Evolutionary conservation across 2,113 vertebrate species (phyloP), one percentile per base, ranked within the genome.

Genomic region (Sceloporus undulatus): DNA sequence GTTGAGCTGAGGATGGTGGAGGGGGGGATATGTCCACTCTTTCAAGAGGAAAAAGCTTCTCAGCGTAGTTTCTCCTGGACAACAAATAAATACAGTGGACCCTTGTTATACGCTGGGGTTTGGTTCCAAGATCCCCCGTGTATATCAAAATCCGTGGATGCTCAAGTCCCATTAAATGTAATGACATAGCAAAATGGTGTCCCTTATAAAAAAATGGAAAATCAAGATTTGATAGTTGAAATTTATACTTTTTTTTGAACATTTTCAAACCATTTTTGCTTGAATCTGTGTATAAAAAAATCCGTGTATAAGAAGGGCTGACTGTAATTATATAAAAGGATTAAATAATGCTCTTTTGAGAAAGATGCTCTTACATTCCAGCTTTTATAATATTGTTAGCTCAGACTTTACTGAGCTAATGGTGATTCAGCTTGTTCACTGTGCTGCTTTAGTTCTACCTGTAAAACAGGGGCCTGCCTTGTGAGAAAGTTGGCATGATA

Each of bases 291-390:
- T 34, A 1, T 34, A 34, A 34, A 34, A 34, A 34, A 34, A 34
- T 34, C 34, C 34, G 34, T 34, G 34, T 34, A 34, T 34, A 34
- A 1, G 34, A 34, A 34, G 34, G 1, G 34, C 34, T 1, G 34
- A 34, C 34, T 34, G 34, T 34, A 59, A 23, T 34, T 59, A 59
- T 38, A 42, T 59, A 76, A 82, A 34, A 74, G 1, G 1, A 25
- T 52, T 75, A 68, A 77, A 21, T 87, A 79, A 25, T 1, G 87
- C 40, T 27, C 48, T 75, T 34, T 21, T 1, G 27, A 10, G 71
- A 85, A 76, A 78, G 54, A 88, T 48, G 56, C 56, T 59, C 66
- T 86, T 92, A 86, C 13, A 27, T 5, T 38, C 88, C 9, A 6
- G 0, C 48, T 84, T 85, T 59, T 40, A 70, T 7, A 71, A 71